Evolutionary conservation across 2,797 vertebrate genomes (phyloP).

Genomic region (Hippopotamyrus pictus): DNA sequence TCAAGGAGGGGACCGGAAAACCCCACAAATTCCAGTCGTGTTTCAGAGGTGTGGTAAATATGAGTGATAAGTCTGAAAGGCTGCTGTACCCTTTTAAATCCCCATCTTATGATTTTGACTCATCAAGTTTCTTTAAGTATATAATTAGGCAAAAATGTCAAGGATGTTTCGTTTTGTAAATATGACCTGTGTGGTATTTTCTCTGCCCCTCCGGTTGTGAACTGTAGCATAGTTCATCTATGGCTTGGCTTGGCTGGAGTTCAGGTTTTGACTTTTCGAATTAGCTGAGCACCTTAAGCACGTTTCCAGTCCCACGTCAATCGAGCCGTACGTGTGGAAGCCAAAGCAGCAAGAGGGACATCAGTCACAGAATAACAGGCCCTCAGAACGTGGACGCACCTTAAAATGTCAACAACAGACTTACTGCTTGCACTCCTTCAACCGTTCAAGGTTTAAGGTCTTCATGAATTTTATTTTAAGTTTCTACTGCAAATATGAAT

Average conservation of each 20-base stretch:
- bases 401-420: not conserved
- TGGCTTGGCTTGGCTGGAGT: not conserved
- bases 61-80: not conserved
- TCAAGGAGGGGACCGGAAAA: conserved; percentile 25
- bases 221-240: not conserved
- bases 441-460: not conserved
- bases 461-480: not conserved
- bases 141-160: not conserved
- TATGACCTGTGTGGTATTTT: not conserved
- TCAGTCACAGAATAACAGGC: not conserved
- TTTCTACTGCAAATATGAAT: not conserved
- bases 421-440: not conserved
- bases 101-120: not conserved
- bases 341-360: not conserved
- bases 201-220: not conserved
- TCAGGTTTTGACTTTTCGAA: not conserved
- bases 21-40: conserved; percentile 26
- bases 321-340: not conserved
- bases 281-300: not conserved
- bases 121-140: not conserved
- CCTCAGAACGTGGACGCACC: not conserved
- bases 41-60: not conserved
- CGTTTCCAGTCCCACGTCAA: not conserved
- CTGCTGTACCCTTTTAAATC: not conserved
- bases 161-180: not conserved